Conservation (phyloP, 2,113 vertebrate species). For the Oryzias curvinotus region DNA sequence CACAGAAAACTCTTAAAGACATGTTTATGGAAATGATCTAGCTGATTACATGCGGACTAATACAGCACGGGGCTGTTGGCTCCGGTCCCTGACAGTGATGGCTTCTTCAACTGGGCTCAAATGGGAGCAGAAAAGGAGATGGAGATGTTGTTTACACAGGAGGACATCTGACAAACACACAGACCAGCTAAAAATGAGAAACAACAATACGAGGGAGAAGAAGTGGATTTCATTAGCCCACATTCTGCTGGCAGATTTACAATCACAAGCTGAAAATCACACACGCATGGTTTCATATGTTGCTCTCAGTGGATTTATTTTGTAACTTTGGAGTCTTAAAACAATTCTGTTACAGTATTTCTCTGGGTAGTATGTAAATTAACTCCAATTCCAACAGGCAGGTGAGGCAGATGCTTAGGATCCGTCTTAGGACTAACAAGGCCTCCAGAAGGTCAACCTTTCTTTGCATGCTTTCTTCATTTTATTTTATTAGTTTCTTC, state of each 20-base stretch:
- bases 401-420: no score
- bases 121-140: slow-evolving; percentile 46
- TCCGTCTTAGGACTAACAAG: no score
- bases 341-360: no score
- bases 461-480: no score
- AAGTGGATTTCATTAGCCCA: slow-evolving; percentile 1
- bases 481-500: no score
- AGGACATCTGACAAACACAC: slow-evolving; percentile 46
- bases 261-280: no score
- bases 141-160: slow-evolving; percentile 42
- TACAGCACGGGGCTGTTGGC: slow-evolving; percentile 54
- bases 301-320: no score
- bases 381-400: no score
- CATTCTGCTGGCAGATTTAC: neutral
- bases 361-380: no score
- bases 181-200: slow-evolving; percentile 56
- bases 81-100: slow-evolving; percentile 27
- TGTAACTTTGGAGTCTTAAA: no score
- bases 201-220: slow-evolving; percentile 32
- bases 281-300: no score
- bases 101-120: slow-evolving; percentile 50
- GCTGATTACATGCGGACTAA: slow-evolving; percentile 62
- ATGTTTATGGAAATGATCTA: slow-evolving; percentile 60
- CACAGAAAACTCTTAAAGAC: slow-evolving; percentile 61
- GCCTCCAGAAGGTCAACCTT: no score